phyloP scores from a whole-genome alignment of 2,113 vertebrate species.

The Xenus cinereus region DNA sequence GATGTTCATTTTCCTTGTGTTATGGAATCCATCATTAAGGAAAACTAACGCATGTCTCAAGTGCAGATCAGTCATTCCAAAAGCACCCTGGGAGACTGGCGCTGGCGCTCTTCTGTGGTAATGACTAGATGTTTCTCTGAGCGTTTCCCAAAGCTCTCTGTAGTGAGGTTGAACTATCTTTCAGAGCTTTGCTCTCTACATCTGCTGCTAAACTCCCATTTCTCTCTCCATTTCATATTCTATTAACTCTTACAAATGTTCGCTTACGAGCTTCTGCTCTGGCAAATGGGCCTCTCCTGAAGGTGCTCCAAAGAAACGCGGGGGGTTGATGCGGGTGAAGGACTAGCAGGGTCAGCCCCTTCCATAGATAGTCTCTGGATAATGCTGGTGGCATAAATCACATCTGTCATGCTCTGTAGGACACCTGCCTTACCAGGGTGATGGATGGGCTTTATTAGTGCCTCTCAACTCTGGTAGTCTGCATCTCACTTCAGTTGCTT shows the following conservation, averaged over 20 bases:
- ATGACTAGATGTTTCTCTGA: background rate
- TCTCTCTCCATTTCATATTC: background rate
- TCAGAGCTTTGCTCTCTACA: background rate
- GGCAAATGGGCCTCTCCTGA: background rate
- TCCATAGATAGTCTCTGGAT: background rate
- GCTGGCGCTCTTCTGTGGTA: background rate
- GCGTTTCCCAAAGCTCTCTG: background rate
- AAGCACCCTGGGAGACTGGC: background rate
- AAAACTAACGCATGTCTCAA: background rate
- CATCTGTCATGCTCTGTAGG: rapidly evolving
- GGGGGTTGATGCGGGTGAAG: background rate
- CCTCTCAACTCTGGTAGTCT: background rate
- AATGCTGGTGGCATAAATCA: background rate
- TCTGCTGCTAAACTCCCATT: background rate
- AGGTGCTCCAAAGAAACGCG: background rate
- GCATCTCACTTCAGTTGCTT: background rate
- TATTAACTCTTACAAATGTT: background rate
- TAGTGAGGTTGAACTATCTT: background rate
- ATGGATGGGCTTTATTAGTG: background rate
- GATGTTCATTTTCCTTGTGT: background rate
- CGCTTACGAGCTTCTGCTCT: background rate
- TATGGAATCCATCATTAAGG: background rate
- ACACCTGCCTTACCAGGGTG: background rate
- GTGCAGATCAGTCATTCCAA: background rate
- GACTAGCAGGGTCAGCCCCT: background rate